A percentile compares a stretch with the other conserved stretches of the same genome.
phyloP scores from a whole-genome alignment of 1,140 invertebrate genomes.

The Cotesia vestalis region DNA sequence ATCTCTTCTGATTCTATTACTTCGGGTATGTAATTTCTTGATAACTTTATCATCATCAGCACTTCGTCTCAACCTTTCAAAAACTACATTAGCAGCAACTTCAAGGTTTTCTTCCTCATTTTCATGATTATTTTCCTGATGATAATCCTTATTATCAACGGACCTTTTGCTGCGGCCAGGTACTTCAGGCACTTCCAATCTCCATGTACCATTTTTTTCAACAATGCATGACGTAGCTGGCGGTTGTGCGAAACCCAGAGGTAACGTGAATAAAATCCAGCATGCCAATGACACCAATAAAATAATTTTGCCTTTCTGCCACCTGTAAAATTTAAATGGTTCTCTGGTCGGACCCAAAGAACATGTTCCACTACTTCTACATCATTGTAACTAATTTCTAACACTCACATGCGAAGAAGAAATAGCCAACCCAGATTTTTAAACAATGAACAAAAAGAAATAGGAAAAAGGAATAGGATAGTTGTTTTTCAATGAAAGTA shows the following conservation, averaged over 20 bases:
- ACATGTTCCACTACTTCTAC: conserved; percentile 41
- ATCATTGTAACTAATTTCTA: conserved; percentile 18
- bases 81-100: conserved; percentile 57
- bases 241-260: conserved; percentile 94
- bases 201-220: conserved; percentile 70
- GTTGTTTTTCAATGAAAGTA: neutral
- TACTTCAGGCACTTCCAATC: conserved; percentile 55
- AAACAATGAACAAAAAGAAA: neutral
- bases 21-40: conserved; percentile 17
- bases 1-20: conserved; percentile 41
- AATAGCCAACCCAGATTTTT: neutral
- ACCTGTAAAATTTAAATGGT: conserved; percentile 65
- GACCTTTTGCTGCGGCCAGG: conserved; percentile 52
- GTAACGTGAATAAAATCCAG: conserved; percentile 97
- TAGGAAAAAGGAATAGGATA: neutral
- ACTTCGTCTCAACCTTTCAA: conserved; percentile 51
- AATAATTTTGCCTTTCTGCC: conserved; percentile 86
- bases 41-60: conserved; percentile 35
- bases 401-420: neutral
- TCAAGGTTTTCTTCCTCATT: conserved; percentile 51
- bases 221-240: conserved; percentile 87
- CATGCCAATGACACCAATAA: conserved; percentile 90
- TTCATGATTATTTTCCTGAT: conserved; percentile 25
- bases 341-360: conserved; percentile 42
- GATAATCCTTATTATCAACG: conserved; percentile 39